Conservation (phyloP, 2,797 vertebrate genomes). For the Lepilemur septentrionalis region DNA sequence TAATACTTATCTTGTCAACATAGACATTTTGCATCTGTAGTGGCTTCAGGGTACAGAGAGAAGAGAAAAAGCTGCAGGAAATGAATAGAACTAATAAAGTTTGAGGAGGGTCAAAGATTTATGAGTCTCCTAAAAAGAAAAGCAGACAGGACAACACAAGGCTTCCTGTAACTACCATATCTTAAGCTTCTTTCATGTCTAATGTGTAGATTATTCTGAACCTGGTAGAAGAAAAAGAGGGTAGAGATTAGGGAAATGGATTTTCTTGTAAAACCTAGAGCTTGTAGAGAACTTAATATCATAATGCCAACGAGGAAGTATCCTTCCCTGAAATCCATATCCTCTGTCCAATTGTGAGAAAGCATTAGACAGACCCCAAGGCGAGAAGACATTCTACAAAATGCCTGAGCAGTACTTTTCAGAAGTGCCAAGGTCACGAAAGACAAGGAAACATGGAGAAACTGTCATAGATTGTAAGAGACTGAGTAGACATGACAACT, state of each 20-base stretch:
- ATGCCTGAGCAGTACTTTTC: not conserved
- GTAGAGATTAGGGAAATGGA: not conserved
- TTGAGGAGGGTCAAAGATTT: not conserved
- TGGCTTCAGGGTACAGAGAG: not conserved
- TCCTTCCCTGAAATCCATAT: not conserved
- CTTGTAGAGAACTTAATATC: not conserved
- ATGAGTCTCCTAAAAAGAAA: not conserved
- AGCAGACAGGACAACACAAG: not conserved
- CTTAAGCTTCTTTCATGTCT: not conserved
- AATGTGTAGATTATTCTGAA: not conserved
- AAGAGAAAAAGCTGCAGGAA: not conserved
- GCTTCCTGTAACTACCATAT: not conserved
- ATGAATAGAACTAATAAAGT: not conserved
- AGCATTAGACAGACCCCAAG: not conserved
- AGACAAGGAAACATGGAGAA: not conserved
- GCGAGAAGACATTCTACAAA: not conserved
- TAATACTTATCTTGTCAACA: not conserved
- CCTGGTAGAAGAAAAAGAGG: not conserved
- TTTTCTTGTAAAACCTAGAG: not conserved
- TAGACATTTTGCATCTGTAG: slow-evolving; percentile 5
- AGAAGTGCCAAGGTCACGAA: not conserved
- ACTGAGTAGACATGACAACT: too few relatives aligned
- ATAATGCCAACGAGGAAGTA: not conserved
- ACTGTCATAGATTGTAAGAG: not conserved
- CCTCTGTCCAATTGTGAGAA: not conserved